Base-by-base conservation (phyloP, 92 coral and sea anemone genomes). In the Plumapathes pennacea region DNA sequence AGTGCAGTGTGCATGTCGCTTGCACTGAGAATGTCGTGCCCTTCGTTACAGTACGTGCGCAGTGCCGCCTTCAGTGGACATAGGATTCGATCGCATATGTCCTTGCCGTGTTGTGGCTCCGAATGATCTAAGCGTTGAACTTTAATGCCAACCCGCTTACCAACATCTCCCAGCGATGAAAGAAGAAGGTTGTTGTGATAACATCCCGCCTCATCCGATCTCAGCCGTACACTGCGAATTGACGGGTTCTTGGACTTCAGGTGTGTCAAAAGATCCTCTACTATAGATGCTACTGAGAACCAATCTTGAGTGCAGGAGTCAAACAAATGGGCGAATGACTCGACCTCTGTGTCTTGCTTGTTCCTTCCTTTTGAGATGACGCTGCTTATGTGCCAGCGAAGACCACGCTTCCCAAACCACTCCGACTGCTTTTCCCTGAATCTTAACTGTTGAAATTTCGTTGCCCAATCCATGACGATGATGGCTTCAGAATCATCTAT, bases 381-480 rank as follows among this genome's bases (percentile, higher is more conserved):
- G 32, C 77, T 83, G 15, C 76, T 69, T 10, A 77, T 63, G 47
- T 83, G 85, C 85, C 85, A 76, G 57, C 84, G 68, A 30, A 83
- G 14, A 0, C 89, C 89, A n/a, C 89, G 63, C 33, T 77, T 77
- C 7, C 72, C 77, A 50, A 70, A 83, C 73, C 81, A 83, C 30
- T 77, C 90, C 2, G 78, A 51, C 50, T 78, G 90, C 44, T 84
- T 84, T 46, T 84, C 86, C 25, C 79, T 59, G 54, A 34, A 84
- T 50, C 79, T 84, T 58, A 72, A 37, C 60, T 60, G 76, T 25
- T 23, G 45, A 42, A 85, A 80, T 39, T 74, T 85, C 84, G 81
- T 85, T 7, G 86, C 91, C 83, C 91, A 85, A 22, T 73, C 83
- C 83, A 80, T 71, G 15, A 78, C 76, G 21, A 80, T 15, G 8